A percentile compares a stretch with the other conserved stretches of the same genome.
These are phyloP conservation scores for Sinosuthora webbiana DNA, from an alignment of 2,113 vertebrate genomes.

Conservation along the genomic window DNA sequence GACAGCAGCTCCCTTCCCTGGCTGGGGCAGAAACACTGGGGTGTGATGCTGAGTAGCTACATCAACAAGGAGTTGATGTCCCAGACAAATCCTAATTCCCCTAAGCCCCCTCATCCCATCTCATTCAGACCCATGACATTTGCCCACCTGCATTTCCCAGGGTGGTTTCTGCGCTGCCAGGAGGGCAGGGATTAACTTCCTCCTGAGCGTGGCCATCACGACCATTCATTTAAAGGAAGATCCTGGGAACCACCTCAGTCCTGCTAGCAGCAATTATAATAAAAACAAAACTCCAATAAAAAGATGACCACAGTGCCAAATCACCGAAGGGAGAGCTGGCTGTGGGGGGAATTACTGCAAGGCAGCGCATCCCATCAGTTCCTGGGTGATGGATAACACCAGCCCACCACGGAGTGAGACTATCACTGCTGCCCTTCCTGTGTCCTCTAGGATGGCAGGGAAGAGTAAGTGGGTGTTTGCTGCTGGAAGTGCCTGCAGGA, in stretches of 20 bases:
- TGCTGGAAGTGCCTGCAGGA: not conserved
- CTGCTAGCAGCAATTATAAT: not conserved
- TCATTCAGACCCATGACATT: not conserved
- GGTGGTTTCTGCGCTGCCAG: not conserved
- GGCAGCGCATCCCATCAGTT: not conserved
- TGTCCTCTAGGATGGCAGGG: constrained; percentile 16
- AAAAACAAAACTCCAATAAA: not conserved
- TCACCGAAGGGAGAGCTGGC: not conserved
- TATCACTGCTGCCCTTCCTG: constrained; percentile 17
- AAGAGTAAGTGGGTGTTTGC: not conserved
- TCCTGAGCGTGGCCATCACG: not conserved
- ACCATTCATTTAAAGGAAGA: not conserved
- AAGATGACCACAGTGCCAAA: not conserved
- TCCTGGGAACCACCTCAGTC: not conserved
- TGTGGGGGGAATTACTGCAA: not conserved
- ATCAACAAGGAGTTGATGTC: not conserved
- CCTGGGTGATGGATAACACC: not conserved
- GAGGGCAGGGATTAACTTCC: not conserved
- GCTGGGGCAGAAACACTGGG: not conserved
- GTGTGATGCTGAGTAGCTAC: not conserved
- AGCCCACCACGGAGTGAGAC: not conserved
- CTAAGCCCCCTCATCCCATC: rapidly evolving
- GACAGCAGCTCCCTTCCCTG: not conserved
- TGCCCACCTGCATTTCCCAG: not conserved
- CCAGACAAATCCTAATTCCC: not conserved